These are phyloP conservation scores for Distichodus sexfasciatus DNA, from an alignment of 2,797 vertebrate species.

Conservation along the genomic window DNA sequence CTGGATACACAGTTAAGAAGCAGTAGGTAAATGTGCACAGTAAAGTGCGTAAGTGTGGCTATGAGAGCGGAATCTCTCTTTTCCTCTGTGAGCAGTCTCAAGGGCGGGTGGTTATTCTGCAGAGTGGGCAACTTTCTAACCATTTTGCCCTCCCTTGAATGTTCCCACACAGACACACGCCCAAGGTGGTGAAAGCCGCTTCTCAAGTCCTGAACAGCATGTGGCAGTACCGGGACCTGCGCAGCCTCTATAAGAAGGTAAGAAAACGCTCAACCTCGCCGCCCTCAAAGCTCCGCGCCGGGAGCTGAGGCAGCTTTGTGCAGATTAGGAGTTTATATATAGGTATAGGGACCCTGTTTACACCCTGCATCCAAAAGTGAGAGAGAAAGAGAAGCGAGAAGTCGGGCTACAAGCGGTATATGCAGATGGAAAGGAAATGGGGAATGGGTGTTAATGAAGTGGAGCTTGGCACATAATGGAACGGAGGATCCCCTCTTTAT, in stretches of 20 bases:
- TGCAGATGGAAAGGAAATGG: background rate
- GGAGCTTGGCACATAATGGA: too few relatives aligned
- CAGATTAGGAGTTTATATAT: constrained; percentile 1
- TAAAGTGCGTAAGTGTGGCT: background rate
- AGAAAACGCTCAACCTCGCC: background rate
- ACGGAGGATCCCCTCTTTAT: too few relatives aligned
- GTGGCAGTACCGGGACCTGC: constrained; percentile 99
- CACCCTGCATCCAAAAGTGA: background rate
- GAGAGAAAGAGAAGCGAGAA: background rate
- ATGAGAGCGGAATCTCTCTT: background rate
- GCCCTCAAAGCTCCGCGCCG: background rate
- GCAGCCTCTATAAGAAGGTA: constrained; percentile 99
- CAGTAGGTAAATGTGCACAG: background rate
- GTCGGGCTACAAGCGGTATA: background rate
- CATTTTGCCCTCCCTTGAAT: constrained; percentile 23
- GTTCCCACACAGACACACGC: constrained; percentile 83
- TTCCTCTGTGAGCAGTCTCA: constrained; percentile 27
- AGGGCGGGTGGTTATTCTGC: constrained; percentile 11
- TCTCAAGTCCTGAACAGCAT: constrained; percentile 99
- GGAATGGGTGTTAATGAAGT: background rate
- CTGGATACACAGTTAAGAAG: background rate
- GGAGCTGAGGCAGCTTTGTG: background rate
- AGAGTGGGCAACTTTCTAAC: constrained; percentile 4
- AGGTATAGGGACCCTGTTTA: background rate
- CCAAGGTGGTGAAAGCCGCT: constrained; percentile 98